These are phyloP conservation scores for Beroe forskalii DNA, from an alignment of 37 sponge, comb jelly and placozoan genomes.

Conservation along the genomic window DNA sequence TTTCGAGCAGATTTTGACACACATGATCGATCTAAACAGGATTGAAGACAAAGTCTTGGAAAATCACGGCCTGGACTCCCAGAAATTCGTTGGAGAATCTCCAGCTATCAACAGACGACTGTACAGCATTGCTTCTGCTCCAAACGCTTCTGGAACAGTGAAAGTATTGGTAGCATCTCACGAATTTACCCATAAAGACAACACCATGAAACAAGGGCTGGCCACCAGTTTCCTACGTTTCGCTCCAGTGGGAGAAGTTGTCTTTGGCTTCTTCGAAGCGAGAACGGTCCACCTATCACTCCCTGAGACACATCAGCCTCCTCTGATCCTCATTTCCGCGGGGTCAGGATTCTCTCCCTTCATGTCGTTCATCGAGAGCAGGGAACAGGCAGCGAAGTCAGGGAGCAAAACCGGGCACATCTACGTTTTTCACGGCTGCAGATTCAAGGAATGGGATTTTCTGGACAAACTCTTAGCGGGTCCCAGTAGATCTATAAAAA, in stretches of 20 bases:
- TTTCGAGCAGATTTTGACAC: background rate
- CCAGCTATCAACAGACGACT: slow-evolving; percentile 22
- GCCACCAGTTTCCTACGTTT: background rate
- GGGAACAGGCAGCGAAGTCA: background rate
- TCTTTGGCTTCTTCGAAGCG: background rate
- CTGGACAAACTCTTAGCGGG: background rate
- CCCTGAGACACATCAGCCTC: background rate
- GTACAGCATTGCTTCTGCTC: background rate
- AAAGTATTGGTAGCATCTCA: background rate
- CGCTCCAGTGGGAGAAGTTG: background rate
- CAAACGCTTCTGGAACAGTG: background rate
- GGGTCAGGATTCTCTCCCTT: slow-evolving; percentile 4
- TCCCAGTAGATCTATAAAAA: background rate
- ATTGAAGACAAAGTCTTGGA: background rate
- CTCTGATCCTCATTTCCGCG: background rate
- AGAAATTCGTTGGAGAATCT: background rate
- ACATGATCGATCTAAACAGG: background rate
- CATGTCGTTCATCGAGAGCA: background rate
- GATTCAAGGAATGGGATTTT: background rate
- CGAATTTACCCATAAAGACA: background rate
- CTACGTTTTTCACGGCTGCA: background rate
- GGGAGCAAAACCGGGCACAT: background rate
- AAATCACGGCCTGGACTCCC: background rate
- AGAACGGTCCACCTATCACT: background rate
- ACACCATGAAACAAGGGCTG: background rate